Base-by-base conservation (phyloP, 2,113 vertebrate genomes). In the Lethenteron camtschaticum region DNA sequence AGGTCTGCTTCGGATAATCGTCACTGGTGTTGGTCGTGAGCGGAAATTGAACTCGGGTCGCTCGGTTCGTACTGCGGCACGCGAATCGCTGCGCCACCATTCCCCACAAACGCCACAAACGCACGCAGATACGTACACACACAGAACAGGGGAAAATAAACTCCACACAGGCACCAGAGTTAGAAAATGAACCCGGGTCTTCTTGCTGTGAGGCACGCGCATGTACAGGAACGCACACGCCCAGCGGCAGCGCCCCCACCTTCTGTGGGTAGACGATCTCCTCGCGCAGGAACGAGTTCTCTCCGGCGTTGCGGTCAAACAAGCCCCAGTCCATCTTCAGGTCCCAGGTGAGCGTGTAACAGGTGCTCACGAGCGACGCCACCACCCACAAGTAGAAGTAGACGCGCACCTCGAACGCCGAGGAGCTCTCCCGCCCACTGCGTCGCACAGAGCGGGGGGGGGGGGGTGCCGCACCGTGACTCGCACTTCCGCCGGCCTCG, bases 251-350 rank as follows among this genome's bases (percentile, higher is more conserved):
- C 9, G 24, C 41, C 56, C 78, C 68, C 76, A 99, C 94, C 84
- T 99, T 99, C 74, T 96, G 92, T 20, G 94, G 94, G 75, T 99
- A 99, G 75, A 99, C 94, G 12, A 96, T 99, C 78, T 96, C 94
- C 79, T 99, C 94, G 70, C 94, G 82, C 73, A 99, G 86, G 77
- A 99, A 96, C 73, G 86, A 92, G 75, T 99, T 91, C 78, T 99
- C 94, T 73, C 94, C 90, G 10, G 94, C 94, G 24, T 89, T 89
- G 55, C 84, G 86, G 79, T 99, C 94, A 75, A 99, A 96, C 77
- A 99, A 84, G 69, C 94, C 92, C 94, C 94, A 99, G 80, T 99
- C 94, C 94, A 99, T 99, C 76, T 90, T 91, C 75, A 99, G 84
- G 76, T 99, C 94, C 94, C 94, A 99, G 78, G 94, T 91, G 63